Evolutionary conservation across 1,140 invertebrate genomes (phyloP), one percentile per base, ranked within the genome.

Genomic region (Camponotus floridanus): DNA sequence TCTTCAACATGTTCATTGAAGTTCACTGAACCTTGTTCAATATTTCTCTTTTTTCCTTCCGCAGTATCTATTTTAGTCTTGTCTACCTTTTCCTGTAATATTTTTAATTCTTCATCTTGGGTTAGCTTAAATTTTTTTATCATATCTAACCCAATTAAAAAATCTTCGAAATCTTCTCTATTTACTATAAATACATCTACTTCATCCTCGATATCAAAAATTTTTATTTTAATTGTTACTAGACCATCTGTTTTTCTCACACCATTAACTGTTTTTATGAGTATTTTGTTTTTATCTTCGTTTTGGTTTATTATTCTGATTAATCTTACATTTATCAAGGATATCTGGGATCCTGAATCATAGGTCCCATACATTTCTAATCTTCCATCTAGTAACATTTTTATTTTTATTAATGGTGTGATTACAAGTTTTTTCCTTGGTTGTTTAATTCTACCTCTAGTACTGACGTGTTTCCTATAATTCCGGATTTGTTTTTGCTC

Each of bases 221-320:
- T 86, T 86, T 86, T 86, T 81, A 86, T 11, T 68, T 86, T 86
- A 45, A 86, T 86, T 0, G 59, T 83, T 68, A 87, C 15, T 70
- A 87, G 61, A 26, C 78, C 86, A 33, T 83, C 70, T 73, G 85
- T 79, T 21, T 62, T 15, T 42, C 6, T 73, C 61, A 87, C 78
- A 83, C 70, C 86, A 76, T 87, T 87, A 21, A 87, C 55, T 48
- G 86, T 68, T 67, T 87, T 83, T 70, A 87, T 39, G n/a, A 68
- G 57, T 70, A 80, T 86, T 57, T 86, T 80, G 33, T 79, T 86
- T 57, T 26, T 15, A 74, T 86, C 74, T 36, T 64, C 48, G 21
- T 74, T 64, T 6, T n/a, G n/a, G n/a, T 76, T 48, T 62, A 18
- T 83, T 68, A 62, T 76, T 36, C 62, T 57, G 3, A 87, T 13